These are phyloP conservation scores for Peromyscus melanophrys DNA, from an alignment of 2,797 vertebrate genomes.

Conservation along the genomic window DNA sequence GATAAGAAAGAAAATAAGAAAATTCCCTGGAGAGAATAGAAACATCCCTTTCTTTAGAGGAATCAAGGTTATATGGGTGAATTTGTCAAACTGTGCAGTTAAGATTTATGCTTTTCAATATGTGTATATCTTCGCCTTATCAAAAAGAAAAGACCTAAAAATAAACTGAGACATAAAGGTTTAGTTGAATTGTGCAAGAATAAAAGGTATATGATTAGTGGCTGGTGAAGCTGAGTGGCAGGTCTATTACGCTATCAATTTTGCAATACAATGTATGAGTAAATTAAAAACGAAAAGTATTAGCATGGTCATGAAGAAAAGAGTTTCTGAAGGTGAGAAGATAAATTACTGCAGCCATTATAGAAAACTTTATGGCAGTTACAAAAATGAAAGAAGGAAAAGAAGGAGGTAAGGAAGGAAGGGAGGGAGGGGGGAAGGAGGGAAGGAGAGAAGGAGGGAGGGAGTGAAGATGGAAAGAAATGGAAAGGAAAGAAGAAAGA, in stretches of 20 bases:
- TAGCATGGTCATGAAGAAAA: neutral
- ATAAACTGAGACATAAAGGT: neutral
- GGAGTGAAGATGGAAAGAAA: too few species aligned
- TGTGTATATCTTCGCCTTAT: neutral
- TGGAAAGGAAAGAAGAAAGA: fast-evolving
- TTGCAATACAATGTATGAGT: neutral
- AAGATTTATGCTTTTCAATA: neutral
- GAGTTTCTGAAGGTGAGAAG: neutral
- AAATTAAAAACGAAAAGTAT: neutral
- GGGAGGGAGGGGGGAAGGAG: too few species aligned
- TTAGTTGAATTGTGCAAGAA: neutral
- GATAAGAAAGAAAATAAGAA: neutral
- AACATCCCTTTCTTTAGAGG: neutral
- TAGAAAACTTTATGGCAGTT: neutral
- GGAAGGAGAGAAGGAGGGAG: too few species aligned
- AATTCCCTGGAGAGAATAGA: neutral
- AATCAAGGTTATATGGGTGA: neutral
- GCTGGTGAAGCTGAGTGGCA: neutral
- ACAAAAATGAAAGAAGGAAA: neutral
- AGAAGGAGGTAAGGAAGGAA: neutral
- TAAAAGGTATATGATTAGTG: neutral
- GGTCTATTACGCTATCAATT: neutral
- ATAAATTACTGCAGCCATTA: neutral
- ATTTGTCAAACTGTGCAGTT: neutral
- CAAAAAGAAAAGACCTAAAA: neutral